phyloP scores from a whole-genome alignment of 2,113 vertebrate genomes.

The Strigops habroptila region DNA sequence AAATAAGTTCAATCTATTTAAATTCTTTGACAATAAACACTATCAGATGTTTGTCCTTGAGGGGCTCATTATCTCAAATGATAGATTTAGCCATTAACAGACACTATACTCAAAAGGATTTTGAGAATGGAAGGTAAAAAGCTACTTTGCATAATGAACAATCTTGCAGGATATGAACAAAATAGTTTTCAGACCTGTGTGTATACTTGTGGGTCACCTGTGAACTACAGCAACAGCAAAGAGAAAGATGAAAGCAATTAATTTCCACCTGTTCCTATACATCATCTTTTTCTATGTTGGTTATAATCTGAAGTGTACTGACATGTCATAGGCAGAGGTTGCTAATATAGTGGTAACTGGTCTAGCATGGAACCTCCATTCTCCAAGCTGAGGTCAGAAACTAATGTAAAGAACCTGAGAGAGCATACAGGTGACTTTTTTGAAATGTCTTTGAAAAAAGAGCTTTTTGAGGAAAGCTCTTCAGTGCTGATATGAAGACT shows the following conservation, averaged over 20 bases:
- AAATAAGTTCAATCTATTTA: neutral
- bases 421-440: neutral
- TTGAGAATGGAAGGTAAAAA: neutral
- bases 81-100: neutral
- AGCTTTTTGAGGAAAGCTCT: neutral
- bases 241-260: neutral
- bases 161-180: neutral
- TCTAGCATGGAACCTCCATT: neutral
- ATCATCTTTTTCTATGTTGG: neutral
- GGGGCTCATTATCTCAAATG: conserved; percentile 4
- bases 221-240: neutral
- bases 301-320: neutral
- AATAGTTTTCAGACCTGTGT: neutral
- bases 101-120: neutral
- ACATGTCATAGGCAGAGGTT: neutral
- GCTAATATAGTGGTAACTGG: neutral
- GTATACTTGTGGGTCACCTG: neutral
- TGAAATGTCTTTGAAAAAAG: too few species aligned
- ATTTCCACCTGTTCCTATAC: neutral
- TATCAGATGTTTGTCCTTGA: neutral
- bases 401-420: neutral
- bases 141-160: neutral
- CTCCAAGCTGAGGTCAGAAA: neutral
- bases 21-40: neutral
- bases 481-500: neutral